A percentile compares a stretch with the other conserved stretches of the same genome.
phyloP scores from a whole-genome alignment of 2,113 vertebrate genomes.

The Tyto alba region DNA sequence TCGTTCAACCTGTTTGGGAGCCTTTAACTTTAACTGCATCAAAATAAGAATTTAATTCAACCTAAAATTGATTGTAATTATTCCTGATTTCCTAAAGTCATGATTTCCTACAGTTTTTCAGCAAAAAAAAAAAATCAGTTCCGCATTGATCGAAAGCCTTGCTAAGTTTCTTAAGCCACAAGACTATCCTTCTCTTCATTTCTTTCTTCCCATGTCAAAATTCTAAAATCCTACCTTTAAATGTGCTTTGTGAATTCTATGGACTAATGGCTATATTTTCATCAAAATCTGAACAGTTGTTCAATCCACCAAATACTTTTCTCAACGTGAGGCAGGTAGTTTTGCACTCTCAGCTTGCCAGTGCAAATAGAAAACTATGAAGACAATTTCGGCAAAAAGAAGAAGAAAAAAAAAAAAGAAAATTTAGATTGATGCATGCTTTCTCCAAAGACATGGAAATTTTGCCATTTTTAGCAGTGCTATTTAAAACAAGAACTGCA shows the following conservation, averaged over 20 bases:
- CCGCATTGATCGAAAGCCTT: not conserved
- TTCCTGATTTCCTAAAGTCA: too few species aligned
- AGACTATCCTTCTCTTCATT: not conserved
- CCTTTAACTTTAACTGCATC: not conserved
- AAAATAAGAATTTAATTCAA: not conserved
- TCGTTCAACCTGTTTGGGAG: not conserved
- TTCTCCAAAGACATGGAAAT: constrained; percentile 46
- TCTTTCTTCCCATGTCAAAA: not conserved
- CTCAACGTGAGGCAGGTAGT: not conserved
- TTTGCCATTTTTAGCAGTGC: constrained; percentile 43
- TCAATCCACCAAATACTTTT: not conserved
- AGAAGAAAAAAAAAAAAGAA: not conserved
- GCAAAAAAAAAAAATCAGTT: not conserved
- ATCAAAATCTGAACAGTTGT: not conserved
- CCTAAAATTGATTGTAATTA: not conserved
- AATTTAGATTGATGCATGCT: not conserved
- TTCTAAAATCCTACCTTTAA: not conserved
- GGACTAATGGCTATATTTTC: not conserved
- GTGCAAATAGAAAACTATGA: not conserved
- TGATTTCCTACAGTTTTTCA: not conserved
- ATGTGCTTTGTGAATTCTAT: not conserved
- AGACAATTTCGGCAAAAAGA: not conserved
- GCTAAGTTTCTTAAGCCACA: not conserved
- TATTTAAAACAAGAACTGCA: constrained; percentile 48
- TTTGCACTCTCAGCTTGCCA: not conserved